Conservation (phyloP, 2,113 vertebrate genomes). For the Procavia capensis region DNA sequence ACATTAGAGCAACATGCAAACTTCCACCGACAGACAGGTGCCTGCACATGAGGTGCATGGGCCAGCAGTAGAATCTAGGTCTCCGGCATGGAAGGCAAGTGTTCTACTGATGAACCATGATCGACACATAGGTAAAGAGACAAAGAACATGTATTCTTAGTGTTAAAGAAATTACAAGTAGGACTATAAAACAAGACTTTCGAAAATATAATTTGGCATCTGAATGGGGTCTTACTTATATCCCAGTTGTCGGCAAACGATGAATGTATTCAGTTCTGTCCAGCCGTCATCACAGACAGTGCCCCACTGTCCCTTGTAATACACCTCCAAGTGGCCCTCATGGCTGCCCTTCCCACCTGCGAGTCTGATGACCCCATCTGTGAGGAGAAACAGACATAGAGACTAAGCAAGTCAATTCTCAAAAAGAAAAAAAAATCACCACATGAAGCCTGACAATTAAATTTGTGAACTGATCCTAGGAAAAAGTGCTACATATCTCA, state of each 20-base stretch:
- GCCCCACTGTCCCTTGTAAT: slow-evolving; percentile 94
- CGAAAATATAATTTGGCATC: not conserved
- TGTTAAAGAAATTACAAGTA: not conserved
- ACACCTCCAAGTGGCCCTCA: slow-evolving; percentile 94
- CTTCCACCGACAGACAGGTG: not conserved
- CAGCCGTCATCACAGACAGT: slow-evolving; percentile 96
- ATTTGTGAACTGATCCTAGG: too few species aligned
- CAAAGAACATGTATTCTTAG: not conserved
- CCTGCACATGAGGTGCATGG: not conserved
- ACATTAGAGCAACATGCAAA: not conserved
- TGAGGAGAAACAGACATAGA: slow-evolving; percentile 58
- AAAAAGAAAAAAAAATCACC: not conserved
- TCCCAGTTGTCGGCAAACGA: slow-evolving; percentile 95
- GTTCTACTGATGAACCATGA: not conserved
- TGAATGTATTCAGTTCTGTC: slow-evolving; percentile 93
- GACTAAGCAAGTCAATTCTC: not conserved
- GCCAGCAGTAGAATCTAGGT: not conserved
- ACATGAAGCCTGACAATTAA: too few species aligned
- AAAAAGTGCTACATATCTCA: too few species aligned
- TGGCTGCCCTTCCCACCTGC: slow-evolving; percentile 88
- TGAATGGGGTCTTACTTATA: slow-evolving; percentile 91
- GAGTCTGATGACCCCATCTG: slow-evolving; percentile 93
- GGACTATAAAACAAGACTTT: not conserved
- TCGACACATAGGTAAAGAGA: not conserved
- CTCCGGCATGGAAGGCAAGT: not conserved